Evolutionary conservation across 2,797 vertebrate species (phyloP), one percentile per base, ranked within the genome.

Genomic region (Sus cebifrons): DNA sequence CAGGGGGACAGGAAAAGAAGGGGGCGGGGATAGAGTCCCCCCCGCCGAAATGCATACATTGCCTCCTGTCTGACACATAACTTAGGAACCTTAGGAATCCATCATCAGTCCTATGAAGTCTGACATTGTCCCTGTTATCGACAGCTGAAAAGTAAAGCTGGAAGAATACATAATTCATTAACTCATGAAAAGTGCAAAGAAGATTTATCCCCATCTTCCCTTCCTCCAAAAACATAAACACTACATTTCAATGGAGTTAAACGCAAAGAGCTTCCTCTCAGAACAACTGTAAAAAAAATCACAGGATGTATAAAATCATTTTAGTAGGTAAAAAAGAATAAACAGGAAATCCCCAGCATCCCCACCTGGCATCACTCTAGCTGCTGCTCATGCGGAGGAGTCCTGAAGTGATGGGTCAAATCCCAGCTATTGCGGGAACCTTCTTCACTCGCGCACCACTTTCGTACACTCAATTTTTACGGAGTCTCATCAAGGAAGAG

Each of bases 331-430:
- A 96, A 85, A 62, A 62, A 21, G 36, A 88, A 88, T 93, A 96
- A 94, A 97, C 95, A 97, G 96, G 97, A 98, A 97, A 92, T 77
- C 67, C 60, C 58, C 52, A 27, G 68, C 60, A 8, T n/a, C 68
- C 58, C 84, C 89, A 95, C 91, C 93, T 93, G 86, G 93, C 44
- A 23, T 44, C 4, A 7, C 82, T 49, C 21, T 85, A 79, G 86
- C 56, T 13, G 74, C 29, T 49, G 29, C 62, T 52, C 70, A 7
- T 16, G 13, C 75, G 27, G 16, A 40, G 52, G 64, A 49, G 52
- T 49, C 74, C n/a, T 14, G 5, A 85, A 49, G 56, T 87, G 40
- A 18, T 44, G 77, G 25, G 58, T 32, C 25, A 78, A 36, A 65
- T 10, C 21, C 60, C 52, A 77, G 56, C 7, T 62, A 94, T 64